Base-by-base conservation (phyloP, 2,888 invertebrate species). In the Drosophila fulvimacula region DNA sequence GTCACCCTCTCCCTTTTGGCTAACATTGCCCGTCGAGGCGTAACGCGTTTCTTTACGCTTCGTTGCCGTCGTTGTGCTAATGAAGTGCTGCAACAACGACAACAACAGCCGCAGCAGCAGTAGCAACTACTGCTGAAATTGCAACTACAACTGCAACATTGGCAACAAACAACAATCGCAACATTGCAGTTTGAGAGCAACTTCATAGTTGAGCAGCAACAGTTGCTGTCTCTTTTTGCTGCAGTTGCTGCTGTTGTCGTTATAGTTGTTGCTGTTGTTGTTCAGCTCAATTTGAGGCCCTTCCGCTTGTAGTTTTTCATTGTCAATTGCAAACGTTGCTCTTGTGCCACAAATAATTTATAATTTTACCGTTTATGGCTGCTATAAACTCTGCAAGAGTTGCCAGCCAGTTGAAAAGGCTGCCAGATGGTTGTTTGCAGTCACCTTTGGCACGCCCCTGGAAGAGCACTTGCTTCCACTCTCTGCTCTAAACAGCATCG, bases 41-140 rank as follows among this genome's bases (percentile, higher is more conserved):
- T 69, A 83, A 69, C 84, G 57, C 73, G 64, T 84, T 56, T 64
- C 63, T 83, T 73, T 55, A 81, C 87, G 84, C 84, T 89, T 75
- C 87, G 89, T 69, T 84, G 87, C 81, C 74, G 55, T 52, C 73
- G 62, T 57, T 76, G 74, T 83, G 79, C 79, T 88, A 84, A 84
- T 84, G 84, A 84, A 89, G 74, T 84, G 81, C 83, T 71, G 52
- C 77, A 84, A 68, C 73, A 82, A 58, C 69, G 70, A 51, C 69
- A 72, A 38, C 67, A 64, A 9, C 63, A 64, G 7, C 61, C 56
- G 5, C 49, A 53, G 27, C 56, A 42, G 13, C 44, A 65, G 13
- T 39, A 65, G 17, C 74, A 60, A 7, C 61, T 51, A 19, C 74
- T 56, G 11, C 63, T 51, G 38, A 67, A 63, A 58, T 59, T 56